Percentiles rank a stretch among this genome's conserved stretches.
These are phyloP conservation scores for Knipowitschia caucasica DNA, from an alignment of 2,797 vertebrate species.

Conservation along the genomic window DNA sequence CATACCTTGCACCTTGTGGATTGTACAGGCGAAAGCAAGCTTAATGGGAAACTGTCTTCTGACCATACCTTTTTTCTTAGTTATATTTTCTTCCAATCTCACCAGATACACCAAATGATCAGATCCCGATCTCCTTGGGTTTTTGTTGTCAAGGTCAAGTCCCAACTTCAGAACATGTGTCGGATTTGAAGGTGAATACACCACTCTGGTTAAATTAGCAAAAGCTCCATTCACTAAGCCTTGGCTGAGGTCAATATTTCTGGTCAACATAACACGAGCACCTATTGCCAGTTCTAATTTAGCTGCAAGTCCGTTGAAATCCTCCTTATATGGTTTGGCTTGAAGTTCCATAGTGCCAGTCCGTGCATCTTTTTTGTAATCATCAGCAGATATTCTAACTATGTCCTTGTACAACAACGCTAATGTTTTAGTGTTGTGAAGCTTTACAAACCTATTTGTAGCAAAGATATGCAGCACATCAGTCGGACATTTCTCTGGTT, in stretches of 20 bases:
- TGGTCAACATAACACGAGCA: conserved; percentile 15
- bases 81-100: background rate
- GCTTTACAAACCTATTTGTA: background rate
- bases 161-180: background rate
- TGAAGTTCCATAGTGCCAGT: conserved; percentile 15
- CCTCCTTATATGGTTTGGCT: background rate
- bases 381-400: conserved; percentile 15
- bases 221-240: conserved; percentile 17
- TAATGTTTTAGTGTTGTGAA: background rate
- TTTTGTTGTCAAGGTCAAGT: background rate
- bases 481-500: background rate
- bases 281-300: background rate
- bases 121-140: background rate
- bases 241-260: conserved; percentile 9
- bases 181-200: background rate
- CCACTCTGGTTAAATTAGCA: conserved; percentile 6
- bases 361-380: conserved; percentile 27
- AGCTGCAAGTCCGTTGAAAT: conserved; percentile 5
- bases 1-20: background rate
- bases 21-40: background rate
- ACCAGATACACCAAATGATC: background rate
- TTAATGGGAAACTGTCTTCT: background rate
- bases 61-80: background rate
- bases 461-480: background rate
- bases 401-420: conserved; percentile 1